phyloP scores from a whole-genome alignment of 2,888 invertebrate species.

The Thymelicus lineola region DNA sequence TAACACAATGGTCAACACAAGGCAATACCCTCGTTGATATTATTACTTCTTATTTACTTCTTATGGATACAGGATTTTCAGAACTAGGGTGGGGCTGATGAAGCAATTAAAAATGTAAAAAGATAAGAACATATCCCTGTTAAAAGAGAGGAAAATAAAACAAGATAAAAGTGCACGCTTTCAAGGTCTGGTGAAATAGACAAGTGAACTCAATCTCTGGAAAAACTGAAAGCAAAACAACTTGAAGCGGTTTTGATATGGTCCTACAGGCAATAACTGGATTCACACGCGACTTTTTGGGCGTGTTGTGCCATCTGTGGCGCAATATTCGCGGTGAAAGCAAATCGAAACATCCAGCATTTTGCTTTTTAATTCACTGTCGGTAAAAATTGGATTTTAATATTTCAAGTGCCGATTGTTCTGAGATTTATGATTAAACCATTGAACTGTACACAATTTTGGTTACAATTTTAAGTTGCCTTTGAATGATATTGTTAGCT shows the following conservation, averaged over 20 bases:
- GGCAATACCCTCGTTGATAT: too few relatives aligned
- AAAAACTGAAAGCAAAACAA: slow-evolving; percentile 20
- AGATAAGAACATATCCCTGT: not conserved
- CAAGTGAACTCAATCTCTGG: slow-evolving; percentile 16
- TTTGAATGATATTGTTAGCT: too few relatives aligned
- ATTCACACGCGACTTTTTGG: slow-evolving; percentile 24
- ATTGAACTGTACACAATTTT: too few relatives aligned
- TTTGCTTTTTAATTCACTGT: not conserved
- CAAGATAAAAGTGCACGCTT: not conserved
- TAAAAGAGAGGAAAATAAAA: not conserved
- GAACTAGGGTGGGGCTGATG: too few relatives aligned
- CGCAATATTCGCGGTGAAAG: slow-evolving; percentile 15
- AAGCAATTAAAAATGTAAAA: too few relatives aligned
- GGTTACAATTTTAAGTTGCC: too few relatives aligned
- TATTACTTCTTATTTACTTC: too few relatives aligned
- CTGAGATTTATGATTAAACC: not conserved
- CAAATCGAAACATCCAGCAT: not conserved
- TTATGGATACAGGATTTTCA: too few relatives aligned
- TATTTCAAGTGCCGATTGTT: not conserved
- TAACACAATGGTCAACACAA: too few relatives aligned
- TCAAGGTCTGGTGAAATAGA: not conserved
- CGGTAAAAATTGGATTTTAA: slow-evolving; percentile 4
- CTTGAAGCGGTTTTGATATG: slow-evolving; percentile 13
- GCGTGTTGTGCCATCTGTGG: slow-evolving; percentile 9
- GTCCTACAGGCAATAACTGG: slow-evolving; percentile 20